Evolutionary conservation across 2,888 invertebrate species (phyloP), one percentile per base, ranked within the genome.

Genomic region (Salticus scenicus): DNA sequence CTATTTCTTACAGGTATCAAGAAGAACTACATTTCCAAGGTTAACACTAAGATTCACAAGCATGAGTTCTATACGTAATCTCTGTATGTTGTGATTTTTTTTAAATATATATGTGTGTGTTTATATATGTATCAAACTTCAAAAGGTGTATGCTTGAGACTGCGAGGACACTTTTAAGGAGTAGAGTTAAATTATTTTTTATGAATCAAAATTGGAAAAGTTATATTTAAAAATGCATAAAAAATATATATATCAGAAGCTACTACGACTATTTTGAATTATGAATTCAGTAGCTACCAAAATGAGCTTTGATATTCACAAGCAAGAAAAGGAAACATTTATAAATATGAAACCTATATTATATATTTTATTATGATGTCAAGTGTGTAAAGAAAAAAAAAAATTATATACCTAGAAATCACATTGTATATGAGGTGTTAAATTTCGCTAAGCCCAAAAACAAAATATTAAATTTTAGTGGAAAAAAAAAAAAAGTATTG

Each of bases 101-200:
- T 31, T 31, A 31, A 17, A 47, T 31, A 37, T 37, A 4, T 77
- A 69, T 69, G 51, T 51, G 30, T 69, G 47, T 76, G 30, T 76
- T 51, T 76, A 69, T 69, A 69, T n/a, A n/a, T 77, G 76, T 69
- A 47, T 69, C 31, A 51, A 77, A 24, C 30, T 76, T 51, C 42
- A 51, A 42, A n/a, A 69, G 51, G 76, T 69, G 76, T 77, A 69
- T 69, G 76, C 76, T 64, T 77, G 76, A 77, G 76, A 69, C 27
- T 69, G 47, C 51, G 66, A 64, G 57, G 17, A n/a, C 20, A 24
- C 20, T 28, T 4, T 24, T 64, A 10, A 64, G n/a, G 24, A 24
- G 10, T 4, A 28, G 30, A 66, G 14, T 30, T 30, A 66, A 66
- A 66, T 31, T 66, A 66, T 31, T 66, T 66, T 66, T 66, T 8